Conservation (phyloP, 2,888 invertebrate genomes). For the Hydrotaea diabolus region DNA sequence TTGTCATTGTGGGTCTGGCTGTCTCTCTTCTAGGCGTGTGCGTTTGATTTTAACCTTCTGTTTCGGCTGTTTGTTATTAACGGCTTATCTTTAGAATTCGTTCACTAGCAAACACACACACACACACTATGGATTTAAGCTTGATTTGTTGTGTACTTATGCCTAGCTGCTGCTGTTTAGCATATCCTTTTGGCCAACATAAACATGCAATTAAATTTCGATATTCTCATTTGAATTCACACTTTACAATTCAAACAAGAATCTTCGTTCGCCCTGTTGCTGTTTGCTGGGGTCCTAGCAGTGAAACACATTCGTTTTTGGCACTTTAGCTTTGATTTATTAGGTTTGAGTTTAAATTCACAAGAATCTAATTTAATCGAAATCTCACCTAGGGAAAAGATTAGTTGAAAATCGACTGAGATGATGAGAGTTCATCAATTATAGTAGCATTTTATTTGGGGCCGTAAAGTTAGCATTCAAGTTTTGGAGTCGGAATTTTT, state of each 20-base stretch:
- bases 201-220: background rate
- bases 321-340: background rate
- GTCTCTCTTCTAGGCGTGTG: background rate
- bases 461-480: too few species aligned
- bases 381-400: too few species aligned
- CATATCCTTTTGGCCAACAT: background rate
- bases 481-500: too few species aligned
- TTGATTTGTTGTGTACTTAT: background rate
- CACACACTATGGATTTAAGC: background rate
- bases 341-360: background rate
- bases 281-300: background rate
- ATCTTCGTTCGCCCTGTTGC: background rate
- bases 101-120: background rate
- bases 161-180: background rate
- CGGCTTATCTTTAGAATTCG: conserved; percentile 48
- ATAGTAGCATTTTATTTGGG: too few species aligned
- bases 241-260: background rate
- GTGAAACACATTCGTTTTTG: background rate
- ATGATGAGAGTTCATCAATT: too few species aligned
- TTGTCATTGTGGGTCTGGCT: conserved; percentile 18
- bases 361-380: too few species aligned
- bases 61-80: conserved; percentile 41
- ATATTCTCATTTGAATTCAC: conserved; percentile 3
- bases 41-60: conserved; percentile 39
- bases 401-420: too few species aligned